Percentiles rank a stretch among this genome's conserved stretches.
Conservation (phyloP, 2,113 vertebrate species). For the Capreolus pygargus region DNA sequence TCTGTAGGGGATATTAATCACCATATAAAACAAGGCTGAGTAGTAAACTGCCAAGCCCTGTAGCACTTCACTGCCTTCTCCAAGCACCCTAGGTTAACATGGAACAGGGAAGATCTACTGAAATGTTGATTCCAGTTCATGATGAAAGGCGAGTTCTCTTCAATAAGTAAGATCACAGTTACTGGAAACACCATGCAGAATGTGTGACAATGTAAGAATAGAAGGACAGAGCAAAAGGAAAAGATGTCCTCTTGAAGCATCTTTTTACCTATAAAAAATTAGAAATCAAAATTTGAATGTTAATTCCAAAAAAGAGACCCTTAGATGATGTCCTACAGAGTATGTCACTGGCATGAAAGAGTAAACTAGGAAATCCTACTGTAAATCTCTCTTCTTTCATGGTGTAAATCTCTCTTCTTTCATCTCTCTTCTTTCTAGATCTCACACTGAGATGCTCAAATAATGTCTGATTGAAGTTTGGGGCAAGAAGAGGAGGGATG, state of each 20-base stretch:
- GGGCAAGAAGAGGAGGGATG: not conserved
- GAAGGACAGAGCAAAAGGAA: not conserved
- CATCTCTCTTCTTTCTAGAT: no score
- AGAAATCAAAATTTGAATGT: not conserved
- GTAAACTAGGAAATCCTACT: not conserved
- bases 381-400: not conserved
- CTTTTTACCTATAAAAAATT: not conserved
- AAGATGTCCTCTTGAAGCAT: not conserved
- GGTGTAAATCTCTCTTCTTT: no score
- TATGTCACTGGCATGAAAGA: not conserved
- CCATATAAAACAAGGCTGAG: not conserved
- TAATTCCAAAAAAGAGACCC: not conserved
- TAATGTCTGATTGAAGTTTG: not conserved
- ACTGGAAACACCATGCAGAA: not conserved
- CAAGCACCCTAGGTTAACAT: not conserved
- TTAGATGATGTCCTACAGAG: not conserved
- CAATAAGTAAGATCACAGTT: not conserved
- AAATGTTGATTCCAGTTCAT: not conserved
- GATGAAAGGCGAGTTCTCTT: not conserved
- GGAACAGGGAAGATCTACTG: not conserved
- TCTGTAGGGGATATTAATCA: not conserved
- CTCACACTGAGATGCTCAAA: not conserved
- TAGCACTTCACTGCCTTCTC: not conserved
- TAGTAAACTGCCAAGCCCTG: not conserved
- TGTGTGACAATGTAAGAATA: not conserved